Conservation (phyloP, 2,888 invertebrate species). For the Drosophila eohydei region DNA sequence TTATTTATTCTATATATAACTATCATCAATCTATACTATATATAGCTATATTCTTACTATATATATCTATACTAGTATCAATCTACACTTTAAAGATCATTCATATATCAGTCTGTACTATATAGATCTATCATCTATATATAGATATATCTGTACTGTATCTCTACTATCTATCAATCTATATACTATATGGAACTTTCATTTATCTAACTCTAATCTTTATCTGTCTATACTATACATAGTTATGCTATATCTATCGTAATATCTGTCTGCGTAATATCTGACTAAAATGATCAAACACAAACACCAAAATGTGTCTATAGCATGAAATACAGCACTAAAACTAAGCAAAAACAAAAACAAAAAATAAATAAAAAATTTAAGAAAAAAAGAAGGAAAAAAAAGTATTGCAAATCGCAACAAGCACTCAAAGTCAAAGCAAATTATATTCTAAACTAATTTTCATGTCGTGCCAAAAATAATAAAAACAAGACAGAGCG, state of each 20-base stretch:
- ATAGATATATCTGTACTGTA: background rate
- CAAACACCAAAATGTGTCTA: conserved; percentile 55
- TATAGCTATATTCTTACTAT: background rate
- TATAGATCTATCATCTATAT: background rate
- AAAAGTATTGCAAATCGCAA: conserved; percentile 67
- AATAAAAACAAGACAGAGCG: conserved; percentile 62
- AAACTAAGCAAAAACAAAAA: conserved; percentile 50
- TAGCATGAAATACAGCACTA: conserved; percentile 39
- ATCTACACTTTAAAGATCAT: background rate
- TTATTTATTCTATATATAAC: too few species aligned
- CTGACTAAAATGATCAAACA: background rate
- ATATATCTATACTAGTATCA: background rate
- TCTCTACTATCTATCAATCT: background rate
- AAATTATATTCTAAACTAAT: conserved; percentile 79
- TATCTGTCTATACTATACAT: background rate
- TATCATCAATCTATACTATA: background rate
- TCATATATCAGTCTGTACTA: background rate
- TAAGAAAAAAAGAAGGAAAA: background rate
- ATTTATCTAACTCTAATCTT: background rate
- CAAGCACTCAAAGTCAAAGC: conserved; percentile 80
- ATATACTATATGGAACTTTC: too few species aligned
- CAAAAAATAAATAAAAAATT: conserved; percentile 15
- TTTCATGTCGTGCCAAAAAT: conserved; percentile 80
- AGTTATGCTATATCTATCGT: background rate
- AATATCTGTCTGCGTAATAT: too few species aligned